Base-by-base conservation (phyloP, 2,113 vertebrate species). In the Macaca fascicularis region DNA sequence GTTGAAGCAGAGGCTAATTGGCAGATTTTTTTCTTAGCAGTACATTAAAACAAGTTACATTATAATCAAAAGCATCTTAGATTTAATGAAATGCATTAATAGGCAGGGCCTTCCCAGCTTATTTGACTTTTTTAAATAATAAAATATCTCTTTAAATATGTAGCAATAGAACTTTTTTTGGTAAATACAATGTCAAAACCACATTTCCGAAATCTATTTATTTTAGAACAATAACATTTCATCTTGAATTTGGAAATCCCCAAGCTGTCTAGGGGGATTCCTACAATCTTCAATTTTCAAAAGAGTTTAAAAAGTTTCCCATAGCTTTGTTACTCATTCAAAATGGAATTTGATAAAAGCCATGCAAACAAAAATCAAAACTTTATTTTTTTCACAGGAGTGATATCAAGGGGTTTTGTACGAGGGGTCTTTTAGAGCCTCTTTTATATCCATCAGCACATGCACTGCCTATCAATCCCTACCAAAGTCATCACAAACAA, bases 201-300 rank as follows among this genome's bases (percentile, higher is more conserved):
- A 1, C 32, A 72, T 96, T 95, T 93, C 27, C 32, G 16, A 74
- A 78, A 89, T 94, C 64, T 87, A 40, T 93, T 92, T 97, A 59
- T 92, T 95, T 91, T 40, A 52, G 43, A 86, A 48, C 32, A 90
- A 2, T 80, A 64, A 93, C 8, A 82, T 59, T 93, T 93, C 30
- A 82, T 89, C 27, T 45, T 40, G 23, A 67, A 91, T 89, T 92
- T 97, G 74, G 93, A 97, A 98, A 93, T 85, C 32, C 74, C 35
- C 90, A 83, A 89, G 23, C 20, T 67, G n/a, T 82, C 79, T 43
- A 67, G 69, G 69, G 43, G 17, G 50, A 92, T n/a, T 93, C 48
- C 52, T 83, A 57, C 12, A 78, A 86, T 52, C 35, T 91, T 92
- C 14, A 78, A 69, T 38, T 93, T 90, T 85, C 23, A 81, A 89